Percentiles rank a stretch among this genome's conserved stretches.
Conservation (phyloP, 1,140 invertebrate species). For the Orius insidiosus region DNA sequence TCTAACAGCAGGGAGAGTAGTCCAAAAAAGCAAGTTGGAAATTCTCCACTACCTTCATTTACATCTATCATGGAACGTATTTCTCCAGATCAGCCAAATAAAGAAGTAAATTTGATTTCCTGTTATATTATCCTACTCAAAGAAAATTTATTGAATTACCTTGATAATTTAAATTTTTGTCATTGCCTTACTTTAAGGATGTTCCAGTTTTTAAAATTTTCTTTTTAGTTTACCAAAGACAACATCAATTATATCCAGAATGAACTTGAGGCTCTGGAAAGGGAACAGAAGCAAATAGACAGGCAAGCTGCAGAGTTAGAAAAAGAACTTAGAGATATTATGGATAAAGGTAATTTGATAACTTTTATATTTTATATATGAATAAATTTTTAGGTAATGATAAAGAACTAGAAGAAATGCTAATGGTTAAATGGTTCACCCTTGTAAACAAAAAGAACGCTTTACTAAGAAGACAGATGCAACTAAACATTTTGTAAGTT, state of each 20-base stretch:
- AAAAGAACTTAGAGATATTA: conserved; percentile 64
- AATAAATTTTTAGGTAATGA: conserved; percentile 31
- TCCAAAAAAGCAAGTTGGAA: conserved; percentile 15
- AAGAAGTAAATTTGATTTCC: conserved; percentile 24
- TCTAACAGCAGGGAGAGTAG: conserved; percentile 10
- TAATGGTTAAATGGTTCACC: conserved; percentile 89
- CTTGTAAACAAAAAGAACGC: conserved; percentile 95
- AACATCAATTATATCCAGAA: conserved; percentile 52
- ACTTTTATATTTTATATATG: too few relatives aligned
- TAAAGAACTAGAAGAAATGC: conserved; percentile 51
- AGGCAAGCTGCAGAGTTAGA: conserved; percentile 75
- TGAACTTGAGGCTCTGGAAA: conserved; percentile 72
- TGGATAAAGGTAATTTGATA: conserved; percentile 62
- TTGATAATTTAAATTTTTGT: too few relatives aligned
- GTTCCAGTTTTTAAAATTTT: conserved; percentile 10
- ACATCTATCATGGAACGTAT: conserved; percentile 50
- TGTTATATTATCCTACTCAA: too few relatives aligned
- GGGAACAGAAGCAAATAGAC: conserved; percentile 82
- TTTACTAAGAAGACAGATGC: conserved; percentile 81
- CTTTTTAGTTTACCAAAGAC: conserved; percentile 32
- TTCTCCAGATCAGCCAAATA: conserved; percentile 37
- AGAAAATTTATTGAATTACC: too few relatives aligned
- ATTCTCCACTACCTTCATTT: conserved; percentile 44
- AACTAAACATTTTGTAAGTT: conserved; percentile 78
- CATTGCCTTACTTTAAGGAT: too few relatives aligned